These are phyloP conservation scores for Pollimyrus isidori DNA, from an alignment of 2,113 vertebrate species.

Conservation along the genomic window DNA sequence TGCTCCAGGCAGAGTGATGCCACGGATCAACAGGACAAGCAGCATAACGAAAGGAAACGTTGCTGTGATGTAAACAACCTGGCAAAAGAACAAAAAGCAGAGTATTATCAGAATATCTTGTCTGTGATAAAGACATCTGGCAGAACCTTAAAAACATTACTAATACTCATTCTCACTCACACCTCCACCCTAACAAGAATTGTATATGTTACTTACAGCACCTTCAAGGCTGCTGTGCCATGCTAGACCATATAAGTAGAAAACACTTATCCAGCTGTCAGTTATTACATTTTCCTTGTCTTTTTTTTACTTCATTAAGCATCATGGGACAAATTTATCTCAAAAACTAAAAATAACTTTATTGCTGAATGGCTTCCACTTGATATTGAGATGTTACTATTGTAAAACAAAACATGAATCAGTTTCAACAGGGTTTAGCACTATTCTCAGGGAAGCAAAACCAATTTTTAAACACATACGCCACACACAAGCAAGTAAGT, in stretches of 20 bases:
- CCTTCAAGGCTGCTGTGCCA: background rate
- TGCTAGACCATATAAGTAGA: background rate
- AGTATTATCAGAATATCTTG: background rate
- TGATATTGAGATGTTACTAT: background rate
- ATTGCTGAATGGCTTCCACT: background rate
- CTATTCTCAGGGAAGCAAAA: background rate
- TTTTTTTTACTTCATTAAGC: background rate
- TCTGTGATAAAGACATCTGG: background rate
- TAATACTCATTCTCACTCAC: background rate
- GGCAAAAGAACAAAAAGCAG: background rate
- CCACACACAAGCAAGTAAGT: background rate
- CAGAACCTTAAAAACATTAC: background rate
- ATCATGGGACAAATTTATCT: background rate
- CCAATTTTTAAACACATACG: background rate
- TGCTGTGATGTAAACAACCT: constrained; percentile 91
- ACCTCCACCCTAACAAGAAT: background rate
- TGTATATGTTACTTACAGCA: background rate
- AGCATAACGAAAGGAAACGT: constrained; percentile 97
- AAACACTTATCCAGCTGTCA: background rate
- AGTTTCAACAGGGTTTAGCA: background rate
- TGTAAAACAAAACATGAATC: background rate
- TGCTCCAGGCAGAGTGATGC: constrained; percentile 93
- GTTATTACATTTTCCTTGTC: background rate
- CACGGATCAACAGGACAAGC: constrained; percentile 85
- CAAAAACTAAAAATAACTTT: background rate